Base-by-base conservation (phyloP, 2,113 vertebrate species). In the Camelus dromedarius region DNA sequence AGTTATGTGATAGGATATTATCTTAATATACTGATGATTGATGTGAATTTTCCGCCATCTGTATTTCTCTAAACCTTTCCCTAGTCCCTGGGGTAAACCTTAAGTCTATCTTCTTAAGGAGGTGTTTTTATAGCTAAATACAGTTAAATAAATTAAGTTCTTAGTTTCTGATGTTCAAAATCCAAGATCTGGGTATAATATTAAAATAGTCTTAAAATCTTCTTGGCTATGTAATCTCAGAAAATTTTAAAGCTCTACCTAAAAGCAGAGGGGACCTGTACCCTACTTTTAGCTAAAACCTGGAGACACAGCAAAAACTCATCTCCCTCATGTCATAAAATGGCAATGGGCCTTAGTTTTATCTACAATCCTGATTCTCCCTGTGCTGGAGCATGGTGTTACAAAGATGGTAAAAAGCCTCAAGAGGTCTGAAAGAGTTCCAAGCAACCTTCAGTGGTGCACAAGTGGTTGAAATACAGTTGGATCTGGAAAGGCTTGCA, bases 391-490 rank as follows among this genome's bases (percentile, higher is more conserved):
- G 12, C n/a, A 24, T 30, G 22, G 3, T n/a, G 38, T 64, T 54
- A 5, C 0, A 62, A 54, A 69, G 13, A 60, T n/a, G 14, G 18
- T 52, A 48, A 77, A 82, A 26, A 48, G 3, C 18, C 16, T 79
- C n/a, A 81, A 19, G 24, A 0, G 84, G 5, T 20, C 24, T 48
- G 5, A 66, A 58, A 38, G 13, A 93, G 20, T 67, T 87, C 13
- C 9, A 20, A 1, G 12, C 0, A 83, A 28, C 0, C 3, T 1
- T 83, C n/a, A 18, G 0, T 64, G 6, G 6, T 60, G 58, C 26
- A 66, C 15, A 87, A 26, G 12, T 52, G 35, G 12, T n/a, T 46
- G 11, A 56, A 46, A 76, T 38, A 54, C 8, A 64, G 8, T 5
- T 67, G 4, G 50, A 62, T 5, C 15, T 64, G 3, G 42, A 90